Base-by-base conservation (phyloP, 2,797 vertebrate species). In the Spinus pinus region DNA sequence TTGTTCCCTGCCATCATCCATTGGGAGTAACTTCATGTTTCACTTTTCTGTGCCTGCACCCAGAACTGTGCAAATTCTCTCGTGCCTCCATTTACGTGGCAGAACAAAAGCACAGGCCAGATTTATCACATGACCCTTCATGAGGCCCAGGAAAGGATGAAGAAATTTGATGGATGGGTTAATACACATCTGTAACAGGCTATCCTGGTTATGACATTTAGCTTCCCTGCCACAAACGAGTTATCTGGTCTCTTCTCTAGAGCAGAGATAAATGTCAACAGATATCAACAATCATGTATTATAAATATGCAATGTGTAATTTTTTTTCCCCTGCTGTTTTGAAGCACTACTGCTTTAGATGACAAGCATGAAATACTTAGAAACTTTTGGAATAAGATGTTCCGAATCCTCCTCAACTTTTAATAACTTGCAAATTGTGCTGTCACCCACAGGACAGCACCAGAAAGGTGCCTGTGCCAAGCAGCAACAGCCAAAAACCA, bases 341-440 rank as follows among this genome's bases (percentile, higher is more conserved):
- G 79, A 95, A 92, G 90, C 57, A 71, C 60, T 61, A 83, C 64
- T 86, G 58, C 91, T 94, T 92, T 47, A 77, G 71, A 75, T 74
- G 87, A 92, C 85, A 93, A 21, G 31, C 87, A 95, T 88, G 73
- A 88, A 95, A 95, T 94, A 87, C 95, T 95, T 84, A 60, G 66
- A 91, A 94, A 91, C 77, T 27, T 2, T 61, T 81, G 58, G 70
- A 96, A 73, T 61, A 90, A 70, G 69, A 69, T 74, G 69, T 78
- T 86, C 94, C 65, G 71, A 93, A 95, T 70, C 70, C 72, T 95
- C 25, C 86, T 92, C 49, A 95, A 95, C 93, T 94, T 94, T 88
- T 75, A 93, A 66, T 94, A 92, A 93, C 77, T 95, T 94, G 66
- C 60, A 90, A 70, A 82, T 79, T 1, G 12, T 6, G 39, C 58